Evolutionary conservation across 2,888 invertebrate genomes (phyloP).

Genomic region (Phaedon cochleariae): DNA sequence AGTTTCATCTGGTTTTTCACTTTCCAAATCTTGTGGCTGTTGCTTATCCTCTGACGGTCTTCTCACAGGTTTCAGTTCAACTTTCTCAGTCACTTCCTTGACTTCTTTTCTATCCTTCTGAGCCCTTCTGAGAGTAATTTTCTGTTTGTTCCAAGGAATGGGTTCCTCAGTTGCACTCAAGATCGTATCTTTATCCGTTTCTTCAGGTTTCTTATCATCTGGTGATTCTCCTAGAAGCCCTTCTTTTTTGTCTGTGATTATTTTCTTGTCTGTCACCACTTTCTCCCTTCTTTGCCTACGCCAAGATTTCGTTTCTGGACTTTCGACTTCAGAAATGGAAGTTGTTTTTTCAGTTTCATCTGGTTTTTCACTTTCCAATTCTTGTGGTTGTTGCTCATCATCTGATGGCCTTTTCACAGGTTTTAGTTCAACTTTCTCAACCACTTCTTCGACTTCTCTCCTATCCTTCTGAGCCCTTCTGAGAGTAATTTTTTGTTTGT

Average conservation of each 20-base stretch:
- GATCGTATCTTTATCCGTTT: constrained; percentile 33
- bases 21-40: constrained; percentile 39
- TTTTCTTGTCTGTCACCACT: constrained; percentile 2
- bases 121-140: constrained; percentile 63
- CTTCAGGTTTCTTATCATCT: constrained; percentile 43
- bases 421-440: constrained; percentile 46
- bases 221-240: neutral
- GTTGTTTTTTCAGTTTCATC: neutral
- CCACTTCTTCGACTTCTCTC: constrained; percentile 68
- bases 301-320: constrained; percentile 21
- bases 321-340: constrained; percentile 19
- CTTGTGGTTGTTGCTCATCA: neutral
- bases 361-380: constrained; percentile 43
- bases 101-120: constrained; percentile 57
- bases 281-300: constrained; percentile 13
- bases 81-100: constrained; percentile 42
- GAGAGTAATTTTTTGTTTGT: constrained; percentile 68
- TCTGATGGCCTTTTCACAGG: neutral
- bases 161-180: constrained; percentile 47
- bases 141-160: constrained; percentile 71
- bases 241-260: constrained; percentile 30
- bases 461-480: constrained; percentile 61
- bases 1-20: constrained; percentile 25
- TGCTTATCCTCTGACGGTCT: neutral
- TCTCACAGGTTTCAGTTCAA: constrained; percentile 41